Conservation (phyloP, 2,113 vertebrate genomes). For the Paramisgurnus dabryanus region DNA sequence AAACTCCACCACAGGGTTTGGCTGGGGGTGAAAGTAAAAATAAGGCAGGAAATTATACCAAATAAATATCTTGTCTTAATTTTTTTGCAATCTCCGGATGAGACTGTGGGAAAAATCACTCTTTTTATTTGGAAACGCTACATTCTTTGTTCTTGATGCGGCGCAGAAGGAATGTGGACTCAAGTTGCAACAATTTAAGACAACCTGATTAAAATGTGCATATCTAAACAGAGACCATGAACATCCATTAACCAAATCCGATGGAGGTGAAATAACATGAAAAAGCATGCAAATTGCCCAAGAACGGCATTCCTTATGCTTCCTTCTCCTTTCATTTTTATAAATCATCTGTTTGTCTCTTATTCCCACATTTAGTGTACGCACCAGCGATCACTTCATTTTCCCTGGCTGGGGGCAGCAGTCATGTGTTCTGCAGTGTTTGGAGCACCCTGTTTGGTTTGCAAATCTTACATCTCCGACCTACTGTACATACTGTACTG, state of each 20-base stretch:
- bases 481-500: not conserved
- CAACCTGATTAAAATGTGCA: slow-evolving; percentile 18
- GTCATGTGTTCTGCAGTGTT: slow-evolving; percentile 46
- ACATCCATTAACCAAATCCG: not conserved
- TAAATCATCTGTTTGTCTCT: slow-evolving; percentile 51
- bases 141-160: slow-evolving; percentile 20
- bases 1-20: not conserved
- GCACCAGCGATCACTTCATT: slow-evolving; percentile 56
- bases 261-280: not conserved
- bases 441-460: not conserved
- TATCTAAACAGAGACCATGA: not conserved
- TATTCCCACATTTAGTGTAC: slow-evolving; percentile 50
- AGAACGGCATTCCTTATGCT: not conserved
- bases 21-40: not conserved
- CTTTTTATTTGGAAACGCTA: not conserved
- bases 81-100: no score
- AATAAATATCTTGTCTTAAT: not conserved
- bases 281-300: not conserved
- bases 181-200: slow-evolving; percentile 20
- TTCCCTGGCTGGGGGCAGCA: slow-evolving; percentile 56
- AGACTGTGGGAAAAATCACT: not conserved
- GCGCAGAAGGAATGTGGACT: not conserved
- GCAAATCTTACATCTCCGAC: not conserved
- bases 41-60: not conserved
- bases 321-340: slow-evolving; percentile 50